Evolutionary conservation across 2,113 vertebrate species (phyloP), one percentile per base, ranked within the genome.

Genomic region (Ploceus nigricollis): DNA sequence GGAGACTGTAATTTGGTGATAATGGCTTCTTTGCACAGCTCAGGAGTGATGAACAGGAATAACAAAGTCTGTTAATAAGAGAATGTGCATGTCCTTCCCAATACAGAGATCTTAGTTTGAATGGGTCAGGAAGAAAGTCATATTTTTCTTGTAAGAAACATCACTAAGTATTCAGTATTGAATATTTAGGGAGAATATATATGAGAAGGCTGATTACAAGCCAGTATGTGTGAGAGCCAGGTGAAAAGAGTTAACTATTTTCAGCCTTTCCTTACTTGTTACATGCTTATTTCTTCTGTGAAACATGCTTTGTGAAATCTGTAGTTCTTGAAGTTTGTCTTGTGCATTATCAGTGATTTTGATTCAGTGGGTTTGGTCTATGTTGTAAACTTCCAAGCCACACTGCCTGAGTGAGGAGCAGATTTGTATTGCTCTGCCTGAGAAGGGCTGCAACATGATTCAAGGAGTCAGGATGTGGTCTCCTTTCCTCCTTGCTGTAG

Each of bases 1-100:
- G 71, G 64, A 95, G 80, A 68, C 81, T 95, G n/a, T 92, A 95
- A 97, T 98, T 96, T 93, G 69, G 42, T 56, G 57, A 40, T 93
- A 94, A 96, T 92, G 40, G 39, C 54, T 93, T 93, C 61, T 94
- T 88, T 77, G 56, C 83, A 81, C 79, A 92, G 18, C 87, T 70
- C 54, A 68, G 80, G 82, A 75, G 44, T 47, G 56, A 90, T 66
- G 91, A 97, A 60, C 37, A 85, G n/a, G 96, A 97, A 75, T 89
- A 92, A 82, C 33, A 85, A 96, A 61, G 50, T 54, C 35, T 88
- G 35, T 87, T 91, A 87, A 91, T 72, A 93, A 77, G 50, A 94
- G 15, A 28, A 61, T 90, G 31, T 84, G 15, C 4, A 11, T 47
- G 8, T 73, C 60, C 87, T 70, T 70, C 70, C 16, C 61, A 53